Evolutionary conservation across 35 echinoderm and acorn worm species (phyloP).

Genomic region (Strongylocentrotus purpuratus): DNA sequence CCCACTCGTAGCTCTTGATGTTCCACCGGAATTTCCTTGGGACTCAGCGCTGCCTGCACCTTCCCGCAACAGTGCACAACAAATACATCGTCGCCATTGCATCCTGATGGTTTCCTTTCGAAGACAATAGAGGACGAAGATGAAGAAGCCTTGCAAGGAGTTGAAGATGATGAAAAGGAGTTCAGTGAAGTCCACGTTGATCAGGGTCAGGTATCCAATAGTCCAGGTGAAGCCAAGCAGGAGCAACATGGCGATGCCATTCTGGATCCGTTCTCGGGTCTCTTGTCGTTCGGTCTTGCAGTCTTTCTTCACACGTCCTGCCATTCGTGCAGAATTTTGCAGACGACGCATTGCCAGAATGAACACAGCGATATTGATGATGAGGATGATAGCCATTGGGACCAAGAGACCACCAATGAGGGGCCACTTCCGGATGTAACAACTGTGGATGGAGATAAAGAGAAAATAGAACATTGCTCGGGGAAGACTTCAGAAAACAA

Average conservation of each 20-base stretch:
- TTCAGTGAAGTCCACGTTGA: slow-evolving; percentile 42
- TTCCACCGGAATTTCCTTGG: too few relatives aligned
- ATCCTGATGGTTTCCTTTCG: background rate
- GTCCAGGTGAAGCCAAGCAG: slow-evolving; percentile 64
- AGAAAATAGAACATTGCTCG: background rate
- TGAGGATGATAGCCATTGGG: slow-evolving; percentile 22
- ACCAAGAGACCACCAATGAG: slow-evolving; percentile 19
- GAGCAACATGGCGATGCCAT: slow-evolving; percentile 40
- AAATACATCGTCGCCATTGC: background rate
- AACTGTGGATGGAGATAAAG: slow-evolving; percentile 27
- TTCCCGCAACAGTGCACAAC: too few relatives aligned
- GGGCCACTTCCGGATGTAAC: slow-evolving; percentile 46
- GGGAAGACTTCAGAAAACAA: too few relatives aligned
- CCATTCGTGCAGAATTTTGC: slow-evolving; percentile 1
- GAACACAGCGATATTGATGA: slow-evolving; percentile 44
- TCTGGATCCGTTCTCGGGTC: background rate
- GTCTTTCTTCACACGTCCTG: background rate
- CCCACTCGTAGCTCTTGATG: too few relatives aligned
- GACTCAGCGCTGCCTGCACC: too few relatives aligned
- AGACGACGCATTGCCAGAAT: slow-evolving; percentile 53
- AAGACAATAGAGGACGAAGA: slow-evolving; percentile 75
- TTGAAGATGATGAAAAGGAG: slow-evolving; percentile 76
- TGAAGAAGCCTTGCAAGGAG: slow-evolving; percentile 74
- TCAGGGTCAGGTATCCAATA: slow-evolving; percentile 54
- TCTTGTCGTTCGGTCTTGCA: background rate